Base-by-base conservation (phyloP, 2,797 vertebrate genomes). In the Sebastes jordani region DNA sequence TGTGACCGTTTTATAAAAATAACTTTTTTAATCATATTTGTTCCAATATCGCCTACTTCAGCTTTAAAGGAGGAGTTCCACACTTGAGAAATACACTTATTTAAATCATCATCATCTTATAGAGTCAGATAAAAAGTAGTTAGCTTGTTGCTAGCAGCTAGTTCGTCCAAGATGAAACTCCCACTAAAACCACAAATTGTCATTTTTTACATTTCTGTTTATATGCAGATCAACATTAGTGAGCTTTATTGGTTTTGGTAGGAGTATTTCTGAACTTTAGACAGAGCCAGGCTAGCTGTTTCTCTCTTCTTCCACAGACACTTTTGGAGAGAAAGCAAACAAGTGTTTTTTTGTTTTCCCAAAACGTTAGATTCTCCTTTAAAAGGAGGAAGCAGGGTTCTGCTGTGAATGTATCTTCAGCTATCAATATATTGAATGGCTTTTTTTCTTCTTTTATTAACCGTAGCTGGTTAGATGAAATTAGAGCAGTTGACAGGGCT, bases 401-500 rank as follows among this genome's bases (percentile, higher is more conserved):
- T n/a, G 5, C n/a, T 36, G 25, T 20, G 20, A 25, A 25, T 25
- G 1, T 11, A 23, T 58, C 13, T 34, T 1, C 69, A 69, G 8
- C 49, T 63, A 56, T 54, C 20, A 13, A 11, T 69, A 22, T 49
- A 74, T 11, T 69, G 18, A 76, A 65, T 34, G 38, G 16, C 29
- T 14, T 8, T 42, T 34, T 55, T 74, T 54, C 42, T 62, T 72
- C 18, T 65, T 74, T 73, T 34, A 66, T 67, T 69, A 66, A 52
- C 34, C 54, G 62, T 13, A 34, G 30, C 49, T 77, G 62, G 52
- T 82, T 32, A 23, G 73, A 67, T 66, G 14, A 22, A 68, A 80
- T 58, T 23, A 16, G 61, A 71, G 60, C 56, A 8, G 46, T 59
- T 76, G 70, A 84, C 60, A 59, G 55, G 42, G 27, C 66, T 54